phyloP scores from a whole-genome alignment of 2,113 vertebrate genomes.

The Pristiophorus japonicus region DNA sequence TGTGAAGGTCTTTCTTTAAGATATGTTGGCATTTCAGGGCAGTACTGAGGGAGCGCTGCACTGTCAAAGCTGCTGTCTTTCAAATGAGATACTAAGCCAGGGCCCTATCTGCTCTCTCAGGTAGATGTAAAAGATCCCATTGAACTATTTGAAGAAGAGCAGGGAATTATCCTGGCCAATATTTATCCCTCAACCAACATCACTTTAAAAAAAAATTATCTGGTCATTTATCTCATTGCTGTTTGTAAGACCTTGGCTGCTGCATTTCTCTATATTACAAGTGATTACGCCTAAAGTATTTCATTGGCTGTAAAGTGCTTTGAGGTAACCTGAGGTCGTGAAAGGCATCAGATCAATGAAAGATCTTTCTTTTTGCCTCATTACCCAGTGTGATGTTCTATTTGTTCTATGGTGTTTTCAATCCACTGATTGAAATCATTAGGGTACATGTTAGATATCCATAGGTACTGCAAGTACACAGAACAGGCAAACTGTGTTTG shows the following conservation, averaged over 20 bases:
- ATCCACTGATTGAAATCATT: background rate
- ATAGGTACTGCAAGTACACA: background rate
- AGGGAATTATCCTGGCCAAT: background rate
- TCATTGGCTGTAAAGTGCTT: background rate
- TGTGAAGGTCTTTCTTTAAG: background rate
- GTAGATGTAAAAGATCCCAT: background rate
- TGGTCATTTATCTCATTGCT: no score
- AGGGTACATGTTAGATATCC: background rate
- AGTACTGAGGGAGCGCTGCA: background rate
- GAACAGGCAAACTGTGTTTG: background rate
- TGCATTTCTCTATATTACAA: background rate
- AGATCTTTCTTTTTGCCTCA: background rate
- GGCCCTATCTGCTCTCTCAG: background rate
- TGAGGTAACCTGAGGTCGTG: background rate
- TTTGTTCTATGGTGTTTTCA: background rate
- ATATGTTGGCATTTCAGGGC: background rate
- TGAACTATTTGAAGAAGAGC: background rate
- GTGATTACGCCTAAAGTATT: background rate
- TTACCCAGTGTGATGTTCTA: background rate
- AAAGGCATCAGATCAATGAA: background rate
- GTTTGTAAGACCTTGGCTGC: no score
- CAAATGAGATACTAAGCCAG: background rate
- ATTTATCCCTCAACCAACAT: background rate
- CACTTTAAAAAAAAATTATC: background rate
- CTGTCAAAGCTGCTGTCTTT: background rate